Percentiles rank a stretch among this genome's conserved stretches.
Evolutionary conservation across 2,888 invertebrate genomes (phyloP).

Genomic region (Argyresthia goedartella): DNA sequence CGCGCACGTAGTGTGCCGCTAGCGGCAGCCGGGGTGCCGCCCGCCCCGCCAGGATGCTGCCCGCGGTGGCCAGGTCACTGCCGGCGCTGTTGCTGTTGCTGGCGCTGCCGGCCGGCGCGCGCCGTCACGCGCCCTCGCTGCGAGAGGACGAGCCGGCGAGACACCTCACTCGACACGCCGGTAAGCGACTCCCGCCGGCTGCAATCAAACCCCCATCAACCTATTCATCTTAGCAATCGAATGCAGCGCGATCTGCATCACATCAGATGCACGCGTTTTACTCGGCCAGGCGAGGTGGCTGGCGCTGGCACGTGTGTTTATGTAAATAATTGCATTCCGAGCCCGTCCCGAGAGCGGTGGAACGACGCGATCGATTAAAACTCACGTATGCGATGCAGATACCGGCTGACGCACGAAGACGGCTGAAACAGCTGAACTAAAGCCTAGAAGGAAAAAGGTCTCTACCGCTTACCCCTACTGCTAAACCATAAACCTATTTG

Average conservation of each 20-base stretch:
- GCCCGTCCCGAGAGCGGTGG: constrained; percentile 24
- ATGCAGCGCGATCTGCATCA: too few relatives aligned
- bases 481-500: too few relatives aligned
- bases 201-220: too few relatives aligned
- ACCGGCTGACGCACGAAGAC: not conserved
- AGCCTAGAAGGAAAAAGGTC: too few relatives aligned
- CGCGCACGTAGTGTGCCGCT: constrained; percentile 28
- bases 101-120: constrained; percentile 40
- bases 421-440: too few relatives aligned
- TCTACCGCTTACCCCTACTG: too few relatives aligned
- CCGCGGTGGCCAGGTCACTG: constrained; percentile 37
- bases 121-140: constrained; percentile 74
- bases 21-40: constrained; percentile 25
- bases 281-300: too few relatives aligned
- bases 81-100: constrained; percentile 51
- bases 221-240: too few relatives aligned
- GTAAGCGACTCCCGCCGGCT: constrained; percentile 63
- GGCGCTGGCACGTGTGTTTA: constrained; percentile 40
- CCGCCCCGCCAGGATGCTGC: constrained; percentile 40
- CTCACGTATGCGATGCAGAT: constrained; percentile 18
- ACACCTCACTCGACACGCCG: constrained; percentile 75
- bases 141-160: constrained; percentile 77
- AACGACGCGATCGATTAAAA: constrained; percentile 29
- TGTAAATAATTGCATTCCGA: constrained; percentile 48
- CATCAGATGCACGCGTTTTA: too few relatives aligned